phyloP scores from a whole-genome alignment of 1,140 invertebrate genomes.

The fruit fly (Drosophila melanogaster) region DNA sequence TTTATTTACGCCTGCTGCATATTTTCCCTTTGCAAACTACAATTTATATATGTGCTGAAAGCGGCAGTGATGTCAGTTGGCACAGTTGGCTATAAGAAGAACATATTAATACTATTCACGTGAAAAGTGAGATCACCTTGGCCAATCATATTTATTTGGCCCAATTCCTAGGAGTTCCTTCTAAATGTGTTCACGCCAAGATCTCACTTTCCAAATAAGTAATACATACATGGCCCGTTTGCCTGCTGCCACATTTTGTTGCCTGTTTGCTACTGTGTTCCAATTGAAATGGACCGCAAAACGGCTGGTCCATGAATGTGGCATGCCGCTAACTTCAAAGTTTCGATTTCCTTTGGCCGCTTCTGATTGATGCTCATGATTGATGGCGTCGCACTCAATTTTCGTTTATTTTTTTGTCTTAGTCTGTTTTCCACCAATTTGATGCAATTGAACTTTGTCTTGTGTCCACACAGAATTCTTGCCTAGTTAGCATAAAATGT shows the following conservation, averaged over 20 bases:
- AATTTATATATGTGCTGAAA: slow-evolving; percentile 39
- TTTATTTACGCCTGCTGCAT: slow-evolving; percentile 21
- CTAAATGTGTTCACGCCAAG: background rate
- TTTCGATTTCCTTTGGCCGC: slow-evolving; percentile 15
- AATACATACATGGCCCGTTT: slow-evolving; percentile 16
- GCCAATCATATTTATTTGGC: background rate
- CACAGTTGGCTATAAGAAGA: slow-evolving; percentile 9
- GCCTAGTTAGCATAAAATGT: slow-evolving; percentile 53
- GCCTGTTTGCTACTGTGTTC: slow-evolving; percentile 28
- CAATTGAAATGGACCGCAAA: slow-evolving; percentile 73
- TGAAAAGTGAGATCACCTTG: slow-evolving; percentile 16
- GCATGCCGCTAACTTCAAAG: slow-evolving; percentile 50
- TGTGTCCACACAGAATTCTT: slow-evolving; percentile 25
- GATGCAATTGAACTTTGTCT: slow-evolving; percentile 78
- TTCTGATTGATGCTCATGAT: slow-evolving; percentile 78
- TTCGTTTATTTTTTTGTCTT: slow-evolving; percentile 32
- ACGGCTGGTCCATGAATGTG: slow-evolving; percentile 34
- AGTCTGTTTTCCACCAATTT: slow-evolving; percentile 54
- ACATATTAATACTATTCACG: background rate
- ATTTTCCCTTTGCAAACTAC: slow-evolving; percentile 22
- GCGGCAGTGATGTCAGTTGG: slow-evolving; percentile 54
- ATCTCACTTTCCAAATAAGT: background rate
- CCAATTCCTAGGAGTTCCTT: background rate
- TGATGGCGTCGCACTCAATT: slow-evolving; percentile 56
- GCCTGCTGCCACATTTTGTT: slow-evolving; percentile 33